Evolutionary conservation across 2,113 vertebrate species (phyloP).

Genomic region (Callospermophilus lateralis): DNA sequence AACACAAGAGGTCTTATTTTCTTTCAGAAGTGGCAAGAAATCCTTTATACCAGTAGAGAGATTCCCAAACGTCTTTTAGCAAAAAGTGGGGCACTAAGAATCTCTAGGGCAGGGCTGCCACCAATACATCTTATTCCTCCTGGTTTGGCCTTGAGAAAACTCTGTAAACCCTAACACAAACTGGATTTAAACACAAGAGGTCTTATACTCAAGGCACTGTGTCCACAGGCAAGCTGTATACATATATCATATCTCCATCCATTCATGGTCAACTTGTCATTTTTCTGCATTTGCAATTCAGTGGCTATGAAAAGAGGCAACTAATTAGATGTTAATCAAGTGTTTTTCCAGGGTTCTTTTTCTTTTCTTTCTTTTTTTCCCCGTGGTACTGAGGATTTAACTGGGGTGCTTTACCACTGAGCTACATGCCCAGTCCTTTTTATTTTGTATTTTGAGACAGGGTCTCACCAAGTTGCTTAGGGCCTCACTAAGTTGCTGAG

Average conservation of each 20-base stretch:
- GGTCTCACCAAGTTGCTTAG: too few species aligned
- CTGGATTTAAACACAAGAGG: not conserved
- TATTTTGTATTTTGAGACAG: too few species aligned
- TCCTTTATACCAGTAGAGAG: not conserved
- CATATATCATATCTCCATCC: not conserved
- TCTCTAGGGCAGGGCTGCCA: conserved; percentile 85
- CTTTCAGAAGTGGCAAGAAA: not conserved
- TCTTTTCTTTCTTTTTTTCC: too few species aligned
- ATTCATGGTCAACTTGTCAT: not conserved
- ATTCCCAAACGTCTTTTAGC: conserved; percentile 8
- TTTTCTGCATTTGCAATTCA: conserved; percentile 8
- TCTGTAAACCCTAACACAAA: not conserved
- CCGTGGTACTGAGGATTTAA: too few species aligned
- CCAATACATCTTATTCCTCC: not conserved
- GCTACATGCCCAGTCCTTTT: too few species aligned
- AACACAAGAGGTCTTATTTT: not conserved
- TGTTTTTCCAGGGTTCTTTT: not conserved
- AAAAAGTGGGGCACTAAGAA: conserved; percentile 9
- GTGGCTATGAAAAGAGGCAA: not conserved
- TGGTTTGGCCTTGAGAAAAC: conserved; percentile 55
- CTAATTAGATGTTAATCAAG: not conserved
- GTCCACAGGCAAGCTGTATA: not conserved
- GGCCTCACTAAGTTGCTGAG: too few species aligned
- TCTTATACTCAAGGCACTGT: not conserved
- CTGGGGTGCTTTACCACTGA: too few species aligned